Evolutionary conservation across 2,797 vertebrate genomes (phyloP), one percentile per base, ranked within the genome.

Genomic region (Sciurus vulgaris): DNA sequence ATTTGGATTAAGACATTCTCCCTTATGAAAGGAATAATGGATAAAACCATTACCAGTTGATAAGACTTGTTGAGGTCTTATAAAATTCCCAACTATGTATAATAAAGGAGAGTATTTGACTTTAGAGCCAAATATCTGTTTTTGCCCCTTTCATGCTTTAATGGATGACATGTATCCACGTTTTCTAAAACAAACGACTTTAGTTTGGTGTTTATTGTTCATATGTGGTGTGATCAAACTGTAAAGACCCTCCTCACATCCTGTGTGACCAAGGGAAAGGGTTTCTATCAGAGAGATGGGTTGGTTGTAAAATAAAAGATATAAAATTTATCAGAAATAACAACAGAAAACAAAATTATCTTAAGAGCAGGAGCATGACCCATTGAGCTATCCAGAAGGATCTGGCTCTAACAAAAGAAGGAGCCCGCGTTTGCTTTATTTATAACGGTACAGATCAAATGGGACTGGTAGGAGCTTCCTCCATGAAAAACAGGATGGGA

Each of bases 101-200:
- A 79, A 77, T 54, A 86, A 92, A 77, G 76, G 10, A 74, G 14
- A 54, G 5, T 69, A 44, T 20, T 20, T 85, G 44, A 63, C 30
- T 74, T 79, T 35, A 47, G n/a, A 1, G 12, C 91, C 65, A 86
- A 85, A 24, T 79, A 51, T 47, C 35, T 85, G 67, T 85, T 33
- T 5, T 41, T 73, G 69, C 56, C 13, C 13, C 8, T 13, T 9
- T n/a, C 41, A 54, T 86, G 7, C 26, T 33, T 92, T 91, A 65
- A 76, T 13, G 1, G 5, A 61, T 89, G 22, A 59, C 35, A 63
- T 14, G 38, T 4, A 92, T 82, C 76, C 14, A 65, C 3, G 83
- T 44, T 91, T 86, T 47, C 7, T 56, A 84, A 78, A 56, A 83
- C 7, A 94, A 82, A 85, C 2, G 85, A 79, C 17, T 59, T 93